phyloP scores from a whole-genome alignment of 2,113 vertebrate genomes.

The Speoplatyrhinus poulsoni region DNA sequence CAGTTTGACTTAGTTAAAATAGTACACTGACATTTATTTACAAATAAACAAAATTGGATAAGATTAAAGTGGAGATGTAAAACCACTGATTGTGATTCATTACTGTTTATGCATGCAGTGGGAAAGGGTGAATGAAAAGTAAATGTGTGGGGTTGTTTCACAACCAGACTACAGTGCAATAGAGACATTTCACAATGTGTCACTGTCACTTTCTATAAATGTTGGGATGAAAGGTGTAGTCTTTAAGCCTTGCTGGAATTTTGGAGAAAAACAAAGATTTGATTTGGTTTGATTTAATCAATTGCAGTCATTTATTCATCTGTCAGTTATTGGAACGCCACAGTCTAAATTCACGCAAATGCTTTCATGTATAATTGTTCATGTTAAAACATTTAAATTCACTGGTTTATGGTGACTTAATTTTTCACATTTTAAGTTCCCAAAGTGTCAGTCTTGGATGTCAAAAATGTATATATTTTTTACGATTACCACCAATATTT shows the following conservation, averaged over 20 bases:
- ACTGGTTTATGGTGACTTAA: conserved; percentile 1
- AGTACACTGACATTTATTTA: conserved; percentile 72
- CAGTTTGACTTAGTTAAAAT: conserved; percentile 55
- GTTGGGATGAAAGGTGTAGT: conserved; percentile 28
- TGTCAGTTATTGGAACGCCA: conserved; percentile 24
- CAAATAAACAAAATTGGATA: conserved; percentile 54
- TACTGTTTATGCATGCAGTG: conserved; percentile 38
- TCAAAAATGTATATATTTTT: conserved; percentile 1
- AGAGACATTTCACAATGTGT: conserved; percentile 55
- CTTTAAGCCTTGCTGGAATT: conserved; percentile 35
- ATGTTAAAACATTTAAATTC: neutral
- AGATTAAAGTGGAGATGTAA: conserved; percentile 26
- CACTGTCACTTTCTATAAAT: conserved; percentile 47
- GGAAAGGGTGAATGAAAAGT: conserved; percentile 28
- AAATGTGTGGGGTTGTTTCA: conserved; percentile 33
- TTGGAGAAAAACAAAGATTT: conserved; percentile 21
- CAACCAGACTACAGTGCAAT: conserved; percentile 66
- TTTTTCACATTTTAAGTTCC: conserved; percentile 16
- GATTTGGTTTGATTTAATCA: conserved; percentile 12
- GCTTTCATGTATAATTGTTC: conserved; percentile 22
- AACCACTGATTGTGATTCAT: conserved; percentile 23
- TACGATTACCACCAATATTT: conserved; percentile 13
- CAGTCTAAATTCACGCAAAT: conserved; percentile 34
- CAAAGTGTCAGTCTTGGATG: neutral
- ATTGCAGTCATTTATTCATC: conserved; percentile 35